These are phyloP conservation scores for Sceloporus undulatus DNA, from an alignment of 2,113 vertebrate genomes.

Conservation along the genomic window DNA sequence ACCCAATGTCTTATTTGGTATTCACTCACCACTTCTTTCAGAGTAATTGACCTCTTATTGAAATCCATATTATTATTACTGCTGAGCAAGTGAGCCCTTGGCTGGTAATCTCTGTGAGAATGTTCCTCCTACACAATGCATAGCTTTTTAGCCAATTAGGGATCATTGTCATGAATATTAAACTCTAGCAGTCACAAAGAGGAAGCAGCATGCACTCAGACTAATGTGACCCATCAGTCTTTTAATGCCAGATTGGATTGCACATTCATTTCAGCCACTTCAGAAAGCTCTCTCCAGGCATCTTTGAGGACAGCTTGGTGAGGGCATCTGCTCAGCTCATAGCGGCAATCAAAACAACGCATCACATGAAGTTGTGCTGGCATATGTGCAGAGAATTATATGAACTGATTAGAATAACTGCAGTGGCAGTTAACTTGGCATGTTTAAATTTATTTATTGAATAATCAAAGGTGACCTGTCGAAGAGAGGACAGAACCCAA, in stretches of 20 bases:
- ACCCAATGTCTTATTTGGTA: background rate
- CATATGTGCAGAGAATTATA: background rate
- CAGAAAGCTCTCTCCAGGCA: background rate
- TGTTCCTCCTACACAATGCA: background rate
- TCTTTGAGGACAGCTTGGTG: background rate
- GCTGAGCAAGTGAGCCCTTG: background rate
- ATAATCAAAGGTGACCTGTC: slow-evolving; percentile 5
- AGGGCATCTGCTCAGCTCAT: background rate
- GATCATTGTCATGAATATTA: background rate
- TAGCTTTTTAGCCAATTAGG: background rate
- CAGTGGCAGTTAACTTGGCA: slow-evolving; percentile 24
- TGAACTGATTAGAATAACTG: background rate
- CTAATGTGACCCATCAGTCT: background rate
- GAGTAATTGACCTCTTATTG: background rate
- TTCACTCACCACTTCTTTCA: background rate
- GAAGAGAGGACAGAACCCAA: slow-evolving; percentile 15
- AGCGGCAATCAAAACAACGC: background rate
- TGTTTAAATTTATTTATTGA: slow-evolving; percentile 33
- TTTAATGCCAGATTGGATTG: background rate
- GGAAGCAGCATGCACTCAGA: background rate
- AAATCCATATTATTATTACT: background rate
- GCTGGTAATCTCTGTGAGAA: background rate
- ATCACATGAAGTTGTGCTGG: slow-evolving; percentile 6
- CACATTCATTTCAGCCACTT: slow-evolving; percentile 8
- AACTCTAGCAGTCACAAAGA: background rate